A percentile compares a stretch with the other conserved stretches of the same genome.
These are phyloP conservation scores for Dipus sagitta DNA, from an alignment of 2,797 vertebrate species.

Conservation along the genomic window DNA sequence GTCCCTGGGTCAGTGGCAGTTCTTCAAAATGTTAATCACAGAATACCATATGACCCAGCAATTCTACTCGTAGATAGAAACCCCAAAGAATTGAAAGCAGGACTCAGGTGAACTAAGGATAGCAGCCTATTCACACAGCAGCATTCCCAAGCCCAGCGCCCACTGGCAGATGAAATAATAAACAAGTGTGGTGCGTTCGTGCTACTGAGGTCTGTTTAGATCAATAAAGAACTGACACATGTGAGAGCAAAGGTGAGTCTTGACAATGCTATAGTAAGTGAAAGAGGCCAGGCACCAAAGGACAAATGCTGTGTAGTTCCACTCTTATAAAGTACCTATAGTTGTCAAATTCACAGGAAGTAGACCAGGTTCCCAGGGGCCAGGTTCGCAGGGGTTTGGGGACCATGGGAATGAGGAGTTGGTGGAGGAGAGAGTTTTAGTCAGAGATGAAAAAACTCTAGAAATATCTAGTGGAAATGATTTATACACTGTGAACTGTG, in stretches of 20 bases:
- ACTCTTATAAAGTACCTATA: not conserved
- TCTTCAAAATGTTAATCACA: not conserved
- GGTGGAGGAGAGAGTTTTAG: not conserved
- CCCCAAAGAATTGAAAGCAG: not conserved
- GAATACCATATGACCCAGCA: not conserved
- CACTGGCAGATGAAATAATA: not conserved
- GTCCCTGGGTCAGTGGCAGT: not conserved
- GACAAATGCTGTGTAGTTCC: not conserved
- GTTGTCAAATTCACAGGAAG: not conserved
- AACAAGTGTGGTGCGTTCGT: accelerated
- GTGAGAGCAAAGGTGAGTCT: not conserved
- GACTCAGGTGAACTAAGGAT: no score
- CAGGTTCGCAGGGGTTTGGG: not conserved
- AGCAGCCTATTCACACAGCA: accelerated
- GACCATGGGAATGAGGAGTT: accelerated
- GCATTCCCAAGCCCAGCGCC: not conserved
- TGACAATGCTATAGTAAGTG: not conserved
- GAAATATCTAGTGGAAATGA: not conserved
- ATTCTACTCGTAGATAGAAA: not conserved
- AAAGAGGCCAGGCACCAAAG: not conserved
- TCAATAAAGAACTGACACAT: not conserved
- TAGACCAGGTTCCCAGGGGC: not conserved
- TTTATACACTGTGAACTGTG: not conserved
- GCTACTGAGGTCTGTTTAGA: not conserved
- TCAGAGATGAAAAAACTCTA: not conserved